Conservation (phyloP, 2,797 vertebrate species). For the Euthynnus affinis region DNA sequence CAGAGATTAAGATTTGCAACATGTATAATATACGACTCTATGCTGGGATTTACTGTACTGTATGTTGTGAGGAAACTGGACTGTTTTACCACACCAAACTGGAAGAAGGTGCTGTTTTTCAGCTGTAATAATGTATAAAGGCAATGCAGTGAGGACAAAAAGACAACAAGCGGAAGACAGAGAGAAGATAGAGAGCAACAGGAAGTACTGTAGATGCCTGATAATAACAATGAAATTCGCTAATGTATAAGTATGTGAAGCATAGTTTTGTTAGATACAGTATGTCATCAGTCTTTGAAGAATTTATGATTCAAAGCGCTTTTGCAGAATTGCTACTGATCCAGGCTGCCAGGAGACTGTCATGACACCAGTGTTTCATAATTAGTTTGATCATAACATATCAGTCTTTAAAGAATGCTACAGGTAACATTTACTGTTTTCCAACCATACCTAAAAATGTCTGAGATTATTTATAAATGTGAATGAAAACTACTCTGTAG, state of each 20-base stretch:
- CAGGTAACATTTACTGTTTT: slow-evolving; percentile 30
- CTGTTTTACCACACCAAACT: too few species aligned
- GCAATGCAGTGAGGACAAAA: neutral
- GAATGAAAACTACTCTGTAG: neutral
- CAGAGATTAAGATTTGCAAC: neutral
- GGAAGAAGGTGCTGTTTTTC: too few species aligned
- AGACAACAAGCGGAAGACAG: neutral
- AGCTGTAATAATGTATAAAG: neutral
- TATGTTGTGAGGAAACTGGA: neutral
- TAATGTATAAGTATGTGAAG: slow-evolving; percentile 1
- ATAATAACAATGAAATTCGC: slow-evolving; percentile 1
- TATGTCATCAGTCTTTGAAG: slow-evolving; percentile 12
- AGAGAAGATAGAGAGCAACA: neutral
- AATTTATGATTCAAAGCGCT: slow-evolving; percentile 5
- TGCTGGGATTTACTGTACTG: too few species aligned
- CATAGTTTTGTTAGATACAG: neutral
- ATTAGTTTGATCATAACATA: slow-evolving; percentile 4
- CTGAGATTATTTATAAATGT: too few species aligned
- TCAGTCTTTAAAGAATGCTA: slow-evolving; percentile 14
- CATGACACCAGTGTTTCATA: neutral
- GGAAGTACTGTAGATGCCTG: neutral
- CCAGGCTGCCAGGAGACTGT: slow-evolving; percentile 10
- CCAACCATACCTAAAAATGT: slow-evolving; percentile 4
- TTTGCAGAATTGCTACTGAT: slow-evolving; percentile 9
- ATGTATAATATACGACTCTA: neutral